phyloP scores from a whole-genome alignment of 2,888 invertebrate genomes.

The Pardosa pseudoannulata region DNA sequence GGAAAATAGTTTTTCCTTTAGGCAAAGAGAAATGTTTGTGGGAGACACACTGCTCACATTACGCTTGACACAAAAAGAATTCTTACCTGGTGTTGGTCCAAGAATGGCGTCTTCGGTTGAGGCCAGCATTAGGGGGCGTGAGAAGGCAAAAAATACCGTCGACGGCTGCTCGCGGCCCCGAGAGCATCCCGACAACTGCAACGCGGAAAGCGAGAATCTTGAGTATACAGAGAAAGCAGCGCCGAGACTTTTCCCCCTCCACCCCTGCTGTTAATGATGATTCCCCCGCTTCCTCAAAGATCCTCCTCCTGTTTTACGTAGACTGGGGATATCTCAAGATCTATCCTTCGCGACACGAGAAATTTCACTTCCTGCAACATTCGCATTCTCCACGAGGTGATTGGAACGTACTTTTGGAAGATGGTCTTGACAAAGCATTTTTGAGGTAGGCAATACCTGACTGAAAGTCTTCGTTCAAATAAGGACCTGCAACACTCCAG shows the following conservation, averaged over 20 bases:
- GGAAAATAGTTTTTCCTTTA: no score
- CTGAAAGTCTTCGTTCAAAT: no score
- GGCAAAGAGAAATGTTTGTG: no score
- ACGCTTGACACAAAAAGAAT: no score
- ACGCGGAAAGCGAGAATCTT: background rate
- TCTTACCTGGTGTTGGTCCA: conserved; percentile 12
- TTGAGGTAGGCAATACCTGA: no score
- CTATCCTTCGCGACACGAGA: background rate
- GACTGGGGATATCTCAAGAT: conserved; percentile 3
- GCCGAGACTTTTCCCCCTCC: background rate
- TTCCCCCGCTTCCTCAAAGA: conserved; percentile 12
- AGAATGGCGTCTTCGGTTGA: conserved; percentile 9
- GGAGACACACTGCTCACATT: no score
- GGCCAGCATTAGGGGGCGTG: background rate
- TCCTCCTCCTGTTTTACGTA: conserved; percentile 6
- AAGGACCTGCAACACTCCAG: no score
- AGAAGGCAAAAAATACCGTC: conserved; percentile 9
- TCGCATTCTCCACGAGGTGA: no score
- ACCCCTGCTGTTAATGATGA: conserved; percentile 8
- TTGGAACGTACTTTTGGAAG: no score
- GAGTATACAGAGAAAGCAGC: background rate
- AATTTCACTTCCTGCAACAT: background rate
- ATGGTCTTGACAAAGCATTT: no score
- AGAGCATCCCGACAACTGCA: background rate
- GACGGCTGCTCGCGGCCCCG: background rate